Evolutionary conservation across 2,888 invertebrate genomes (phyloP), one percentile per base, ranked within the genome.

Genomic region (Ceraclea dissimilis): DNA sequence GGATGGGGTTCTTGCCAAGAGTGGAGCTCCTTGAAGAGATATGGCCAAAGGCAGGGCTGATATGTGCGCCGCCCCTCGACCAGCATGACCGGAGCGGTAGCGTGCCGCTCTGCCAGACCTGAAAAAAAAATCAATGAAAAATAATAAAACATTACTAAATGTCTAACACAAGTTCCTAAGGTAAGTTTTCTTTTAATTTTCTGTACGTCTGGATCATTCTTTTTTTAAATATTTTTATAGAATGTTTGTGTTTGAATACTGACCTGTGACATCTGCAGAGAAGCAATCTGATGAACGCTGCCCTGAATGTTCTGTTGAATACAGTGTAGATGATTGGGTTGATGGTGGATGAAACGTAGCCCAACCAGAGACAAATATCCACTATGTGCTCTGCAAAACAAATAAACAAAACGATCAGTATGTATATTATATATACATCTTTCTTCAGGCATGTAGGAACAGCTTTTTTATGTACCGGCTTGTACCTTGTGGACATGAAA

Each of bases 291-390:
- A 89, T 82, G 69, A 93, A 93, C 1, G 92, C 90, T 13, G 89
- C 87, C 50, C 93, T 79, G 74, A 94, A 94, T 13, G 90, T 90
- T 63, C 86, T 82, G 73, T 94, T 94, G 78, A 95, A 95, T 53
- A 93, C 84, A 2, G 94, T 94, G 73, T 95, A 94, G 69, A 94
- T 93, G 66, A 94, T 86, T 6, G 94, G 94, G 72, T 95, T 94
- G 70, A 95, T 90, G 61, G 92, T 93, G 19, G 92, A 93, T 51
- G 91, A 91, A 60, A 91, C 88, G 75, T 93, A 94, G 61, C 94
- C 94, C 63, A 95, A 75, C 94, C 94, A 95, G 2, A 93, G 78
- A 66, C 91, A 93, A 51, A 89, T 84, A 67, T 89, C 85, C 60
- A 89, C 86, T 55, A 89, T 82, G 70, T 85, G 82, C 21, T 81